Evolutionary conservation across 2,113 vertebrate genomes (phyloP).

Genomic region (Myotis lucifugus): DNA sequence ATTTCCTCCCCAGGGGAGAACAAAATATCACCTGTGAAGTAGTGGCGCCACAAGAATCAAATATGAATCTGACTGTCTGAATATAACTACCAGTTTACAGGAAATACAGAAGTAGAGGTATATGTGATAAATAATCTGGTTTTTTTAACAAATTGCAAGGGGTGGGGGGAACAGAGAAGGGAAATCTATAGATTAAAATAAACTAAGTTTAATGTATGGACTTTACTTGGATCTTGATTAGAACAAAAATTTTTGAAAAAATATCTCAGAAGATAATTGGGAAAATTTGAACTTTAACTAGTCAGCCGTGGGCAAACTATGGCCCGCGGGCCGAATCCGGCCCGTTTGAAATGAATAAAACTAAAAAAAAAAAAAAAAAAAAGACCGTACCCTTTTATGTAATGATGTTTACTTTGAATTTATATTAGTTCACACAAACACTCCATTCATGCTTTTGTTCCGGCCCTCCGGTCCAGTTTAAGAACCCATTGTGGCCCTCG

Average conservation of each 20-base stretch:
- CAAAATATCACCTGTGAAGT: not conserved
- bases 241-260: not conserved
- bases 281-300: constrained; percentile 33
- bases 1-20: not conserved
- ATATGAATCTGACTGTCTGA: not conserved
- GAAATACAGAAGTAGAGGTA: not conserved
- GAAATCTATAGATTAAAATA: constrained; percentile 28
- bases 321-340: too few species aligned
- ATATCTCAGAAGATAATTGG: not conserved
- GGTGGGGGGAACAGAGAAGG: not conserved
- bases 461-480: too few species aligned
- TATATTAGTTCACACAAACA: too few species aligned
- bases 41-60: not conserved
- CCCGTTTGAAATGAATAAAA: too few species aligned
- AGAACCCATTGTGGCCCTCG: too few species aligned
- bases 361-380: too few species aligned
- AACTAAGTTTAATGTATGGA: not conserved
- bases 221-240: constrained; percentile 10
- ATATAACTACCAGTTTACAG: not conserved
- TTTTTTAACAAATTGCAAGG: constrained; percentile 5
- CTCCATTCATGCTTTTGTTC: too few species aligned
- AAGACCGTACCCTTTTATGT: too few species aligned
- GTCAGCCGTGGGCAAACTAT: too few species aligned
- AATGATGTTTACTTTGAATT: too few species aligned
- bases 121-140: not conserved